Percentiles rank a stretch among this genome's conserved stretches.
These are phyloP conservation scores for Phaetusa simplex DNA, from an alignment of 2,113 vertebrate genomes.

Conservation along the genomic window DNA sequence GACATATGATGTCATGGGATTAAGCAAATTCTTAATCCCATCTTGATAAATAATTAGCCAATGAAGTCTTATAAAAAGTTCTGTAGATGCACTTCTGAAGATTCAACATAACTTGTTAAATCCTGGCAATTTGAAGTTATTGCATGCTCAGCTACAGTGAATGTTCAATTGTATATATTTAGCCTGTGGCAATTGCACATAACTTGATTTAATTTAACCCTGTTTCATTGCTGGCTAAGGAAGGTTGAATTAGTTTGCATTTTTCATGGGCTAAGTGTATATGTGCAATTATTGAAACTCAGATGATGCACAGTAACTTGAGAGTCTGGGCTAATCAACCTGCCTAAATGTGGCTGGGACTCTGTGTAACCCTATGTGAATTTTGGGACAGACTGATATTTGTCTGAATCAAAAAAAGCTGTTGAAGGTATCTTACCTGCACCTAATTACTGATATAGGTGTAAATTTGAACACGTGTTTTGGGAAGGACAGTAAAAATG, in stretches of 20 bases:
- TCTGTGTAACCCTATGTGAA: background rate
- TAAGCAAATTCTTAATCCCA: background rate
- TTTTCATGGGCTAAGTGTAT: background rate
- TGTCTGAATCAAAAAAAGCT: background rate
- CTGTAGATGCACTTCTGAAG: background rate
- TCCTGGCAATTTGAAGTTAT: background rate
- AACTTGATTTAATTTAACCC: background rate
- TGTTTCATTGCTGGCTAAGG: background rate
- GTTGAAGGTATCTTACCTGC: background rate
- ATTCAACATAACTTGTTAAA: background rate
- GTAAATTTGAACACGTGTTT: background rate
- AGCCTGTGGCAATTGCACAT: background rate
- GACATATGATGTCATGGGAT: background rate
- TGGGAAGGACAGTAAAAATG: background rate
- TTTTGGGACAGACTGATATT: background rate
- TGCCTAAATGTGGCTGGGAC: background rate
- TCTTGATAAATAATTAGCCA: background rate
- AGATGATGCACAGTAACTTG: background rate
- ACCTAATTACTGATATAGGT: background rate
- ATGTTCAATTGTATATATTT: background rate
- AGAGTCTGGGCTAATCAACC: background rate
- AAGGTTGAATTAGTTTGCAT: background rate
- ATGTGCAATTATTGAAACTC: background rate
- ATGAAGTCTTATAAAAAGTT: background rate
- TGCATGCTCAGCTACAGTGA: background rate